A percentile compares a stretch with the other conserved stretches of the same genome.
Evolutionary conservation across 53 echinoderm and acorn worm genomes (phyloP).

Genomic region (Crossaster papposus): DNA sequence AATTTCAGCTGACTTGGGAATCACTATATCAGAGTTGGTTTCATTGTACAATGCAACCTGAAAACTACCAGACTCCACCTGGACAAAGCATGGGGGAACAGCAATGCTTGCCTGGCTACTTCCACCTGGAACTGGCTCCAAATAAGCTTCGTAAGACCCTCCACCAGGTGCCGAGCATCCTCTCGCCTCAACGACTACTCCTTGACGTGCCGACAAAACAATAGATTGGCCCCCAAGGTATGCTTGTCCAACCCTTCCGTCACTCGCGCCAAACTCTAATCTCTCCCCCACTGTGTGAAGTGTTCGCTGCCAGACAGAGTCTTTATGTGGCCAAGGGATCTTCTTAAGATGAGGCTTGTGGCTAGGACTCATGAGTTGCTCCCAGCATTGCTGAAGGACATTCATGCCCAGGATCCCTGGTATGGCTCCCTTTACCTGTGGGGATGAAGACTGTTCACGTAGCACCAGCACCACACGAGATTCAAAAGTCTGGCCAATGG

Average conservation of each 20-base stretch:
- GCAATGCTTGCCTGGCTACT: background rate
- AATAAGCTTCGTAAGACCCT: background rate
- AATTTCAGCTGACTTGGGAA: background rate
- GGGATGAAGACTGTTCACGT: too few relatives aligned
- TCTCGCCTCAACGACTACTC: background rate
- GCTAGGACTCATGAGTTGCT: background rate
- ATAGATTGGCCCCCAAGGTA: background rate
- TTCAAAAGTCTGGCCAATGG: too few relatives aligned
- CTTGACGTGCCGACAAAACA: constrained; percentile 19
- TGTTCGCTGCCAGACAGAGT: constrained; percentile 6
- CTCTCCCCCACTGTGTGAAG: background rate
- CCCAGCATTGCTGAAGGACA: constrained; percentile 49
- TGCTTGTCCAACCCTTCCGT: constrained; percentile 30
- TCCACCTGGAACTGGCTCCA: constrained; percentile 10
- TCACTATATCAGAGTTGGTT: constrained; percentile 7
- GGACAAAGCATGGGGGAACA: constrained; percentile 30
- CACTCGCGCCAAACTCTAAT: background rate
- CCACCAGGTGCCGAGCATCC: background rate
- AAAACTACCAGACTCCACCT: constrained; percentile 24
- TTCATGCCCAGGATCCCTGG: constrained; percentile 29
- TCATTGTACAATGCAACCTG: constrained; percentile 15
- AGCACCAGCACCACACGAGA: too few relatives aligned
- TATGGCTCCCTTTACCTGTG: background rate
- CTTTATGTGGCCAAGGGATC: constrained; percentile 1
- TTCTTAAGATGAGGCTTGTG: background rate